phyloP scores from a whole-genome alignment of 2,113 vertebrate genomes.

The Hylia prasina region DNA sequence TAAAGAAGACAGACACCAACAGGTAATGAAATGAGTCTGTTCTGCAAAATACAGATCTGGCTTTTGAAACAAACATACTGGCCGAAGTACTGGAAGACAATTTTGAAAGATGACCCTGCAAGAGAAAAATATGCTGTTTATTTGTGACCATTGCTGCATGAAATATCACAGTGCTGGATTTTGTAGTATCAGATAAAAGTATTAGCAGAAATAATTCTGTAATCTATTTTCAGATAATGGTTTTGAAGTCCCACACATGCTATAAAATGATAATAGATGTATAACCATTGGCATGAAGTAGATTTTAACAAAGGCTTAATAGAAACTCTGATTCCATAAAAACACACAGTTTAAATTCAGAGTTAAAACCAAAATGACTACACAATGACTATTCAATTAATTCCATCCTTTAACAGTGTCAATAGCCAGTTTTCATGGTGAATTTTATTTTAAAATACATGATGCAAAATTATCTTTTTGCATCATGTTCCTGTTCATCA shows the following conservation, averaged over 20 bases:
- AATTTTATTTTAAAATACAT: not conserved
- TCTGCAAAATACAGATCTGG: not conserved
- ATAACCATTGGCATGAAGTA: not conserved
- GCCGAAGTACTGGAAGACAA: not conserved
- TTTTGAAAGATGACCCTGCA: not conserved
- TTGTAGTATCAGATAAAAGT: not conserved
- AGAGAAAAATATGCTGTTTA: not conserved
- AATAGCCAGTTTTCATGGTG: not conserved
- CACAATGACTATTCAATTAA: not conserved
- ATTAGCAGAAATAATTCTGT: not conserved
- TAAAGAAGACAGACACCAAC: constrained; percentile 33
- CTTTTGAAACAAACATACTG: not conserved
- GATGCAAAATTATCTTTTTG: not conserved
- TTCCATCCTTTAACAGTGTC: not conserved
- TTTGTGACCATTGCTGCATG: not conserved
- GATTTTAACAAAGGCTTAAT: not conserved
- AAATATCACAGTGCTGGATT: not conserved
- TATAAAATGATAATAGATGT: not conserved
- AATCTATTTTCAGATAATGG: not conserved
- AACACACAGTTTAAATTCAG: not conserved
- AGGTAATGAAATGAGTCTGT: not conserved
- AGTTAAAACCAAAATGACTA: not conserved
- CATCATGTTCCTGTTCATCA: not conserved
- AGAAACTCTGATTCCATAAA: not conserved
- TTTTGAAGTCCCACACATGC: not conserved